These are phyloP conservation scores for Burhinus bistriatus DNA, from an alignment of 2,113 vertebrate species.

Conservation along the genomic window DNA sequence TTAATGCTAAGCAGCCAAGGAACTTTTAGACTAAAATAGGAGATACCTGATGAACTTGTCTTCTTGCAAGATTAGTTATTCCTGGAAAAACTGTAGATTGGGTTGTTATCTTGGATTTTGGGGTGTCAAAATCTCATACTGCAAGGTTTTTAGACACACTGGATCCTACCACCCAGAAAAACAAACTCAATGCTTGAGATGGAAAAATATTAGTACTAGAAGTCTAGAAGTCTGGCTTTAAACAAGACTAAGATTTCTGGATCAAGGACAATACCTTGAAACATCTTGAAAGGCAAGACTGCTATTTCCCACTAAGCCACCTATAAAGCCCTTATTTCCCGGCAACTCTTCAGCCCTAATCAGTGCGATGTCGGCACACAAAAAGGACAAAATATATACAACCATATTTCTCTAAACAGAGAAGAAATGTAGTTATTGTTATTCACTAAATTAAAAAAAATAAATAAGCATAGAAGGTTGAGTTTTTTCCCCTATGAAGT, in stretches of 20 bases:
- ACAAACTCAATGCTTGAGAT: neutral
- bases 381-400: neutral
- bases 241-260: neutral
- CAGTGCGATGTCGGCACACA: accelerated
- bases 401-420: neutral
- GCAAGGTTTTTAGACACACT: neutral
- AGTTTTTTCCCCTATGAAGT: accelerated
- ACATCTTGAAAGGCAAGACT: neutral
- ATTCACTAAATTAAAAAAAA: neutral
- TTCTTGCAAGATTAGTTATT: neutral
- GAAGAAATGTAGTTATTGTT: neutral
- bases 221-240: neutral
- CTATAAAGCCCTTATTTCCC: neutral
- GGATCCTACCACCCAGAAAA: neutral
- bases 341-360: neutral
- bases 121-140: neutral
- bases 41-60: neutral
- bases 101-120: neutral
- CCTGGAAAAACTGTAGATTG: neutral
- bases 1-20: neutral
- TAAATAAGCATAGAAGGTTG: neutral
- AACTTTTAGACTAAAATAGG: neutral
- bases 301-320: neutral
- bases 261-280: neutral
- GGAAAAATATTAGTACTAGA: neutral